Evolutionary conservation across 1,140 invertebrate genomes (phyloP).

Genomic region (Penaeus chinensis): DNA sequence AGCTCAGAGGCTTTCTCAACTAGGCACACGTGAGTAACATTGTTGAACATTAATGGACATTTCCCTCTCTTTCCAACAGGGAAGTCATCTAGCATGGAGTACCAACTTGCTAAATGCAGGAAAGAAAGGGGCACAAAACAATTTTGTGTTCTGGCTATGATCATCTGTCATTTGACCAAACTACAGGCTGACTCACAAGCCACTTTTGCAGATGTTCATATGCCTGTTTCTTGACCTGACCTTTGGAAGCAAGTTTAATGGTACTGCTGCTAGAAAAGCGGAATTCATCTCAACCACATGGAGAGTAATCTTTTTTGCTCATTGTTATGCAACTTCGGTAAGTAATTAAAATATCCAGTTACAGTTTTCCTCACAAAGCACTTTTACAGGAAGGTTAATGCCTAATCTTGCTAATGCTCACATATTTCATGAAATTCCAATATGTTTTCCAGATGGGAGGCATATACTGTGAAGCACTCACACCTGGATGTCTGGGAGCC

Average conservation of each 20-base stretch:
- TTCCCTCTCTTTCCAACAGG: conserved; percentile 51
- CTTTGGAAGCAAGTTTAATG: conserved; percentile 47
- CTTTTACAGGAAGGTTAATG: conserved; percentile 41
- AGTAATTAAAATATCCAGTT: conserved; percentile 37
- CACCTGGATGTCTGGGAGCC: conserved; percentile 39
- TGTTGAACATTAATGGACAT: conserved; percentile 44
- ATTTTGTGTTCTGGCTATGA: conserved; percentile 51
- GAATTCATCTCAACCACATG: conserved; percentile 45
- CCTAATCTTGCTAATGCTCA: conserved; percentile 45
- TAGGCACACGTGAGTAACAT: conserved; percentile 41
- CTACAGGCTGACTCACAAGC: conserved; percentile 55
- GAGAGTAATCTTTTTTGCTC: conserved; percentile 59
- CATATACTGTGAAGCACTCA: conserved; percentile 34
- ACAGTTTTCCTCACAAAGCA: conserved; percentile 50
- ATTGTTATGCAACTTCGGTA: conserved; percentile 52
- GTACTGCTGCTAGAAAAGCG: conserved; percentile 30
- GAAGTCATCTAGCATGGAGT: conserved; percentile 43
- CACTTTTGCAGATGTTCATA: conserved; percentile 57
- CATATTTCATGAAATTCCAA: conserved; percentile 48
- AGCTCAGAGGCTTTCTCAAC: conserved; percentile 39
- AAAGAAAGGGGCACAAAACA: conserved; percentile 56
- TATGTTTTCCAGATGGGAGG: conserved; percentile 55
- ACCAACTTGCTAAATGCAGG: conserved; percentile 53
- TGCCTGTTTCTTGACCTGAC: conserved; percentile 56
- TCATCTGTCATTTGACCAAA: conserved; percentile 57